Percentiles rank a stretch among this genome's conserved stretches.
Evolutionary conservation across 2,888 invertebrate species (phyloP).

Genomic region (Drosophila merina): DNA sequence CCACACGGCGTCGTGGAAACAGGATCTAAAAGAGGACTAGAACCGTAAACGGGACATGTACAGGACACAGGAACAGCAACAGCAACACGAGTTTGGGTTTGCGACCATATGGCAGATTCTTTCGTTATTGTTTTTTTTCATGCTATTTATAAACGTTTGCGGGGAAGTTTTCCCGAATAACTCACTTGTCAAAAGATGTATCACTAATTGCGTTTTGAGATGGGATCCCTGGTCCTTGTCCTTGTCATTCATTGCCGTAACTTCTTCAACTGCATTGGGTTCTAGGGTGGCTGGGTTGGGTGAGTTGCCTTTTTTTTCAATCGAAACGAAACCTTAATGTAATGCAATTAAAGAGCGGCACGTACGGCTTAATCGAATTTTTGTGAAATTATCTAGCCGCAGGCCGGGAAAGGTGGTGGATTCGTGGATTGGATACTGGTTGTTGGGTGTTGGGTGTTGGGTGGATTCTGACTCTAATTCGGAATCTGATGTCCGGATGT

Average conservation of each 20-base stretch:
- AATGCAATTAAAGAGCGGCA: conserved; percentile 63
- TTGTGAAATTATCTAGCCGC: conserved; percentile 60
- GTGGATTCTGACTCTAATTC: neutral
- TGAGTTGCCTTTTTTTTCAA: neutral
- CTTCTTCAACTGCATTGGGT: conserved; percentile 12
- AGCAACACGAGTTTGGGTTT: conserved; percentile 53
- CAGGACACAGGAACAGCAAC: conserved; percentile 54
- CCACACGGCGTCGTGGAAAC: conserved; percentile 13
- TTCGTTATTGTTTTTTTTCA: conserved; percentile 27
- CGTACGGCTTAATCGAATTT: conserved; percentile 69
- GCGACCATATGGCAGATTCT: conserved; percentile 65
- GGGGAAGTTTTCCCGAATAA: conserved; percentile 20
- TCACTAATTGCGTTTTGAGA: conserved; percentile 60
- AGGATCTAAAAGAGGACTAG: conserved; percentile 2
- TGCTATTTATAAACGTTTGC: conserved; percentile 44
- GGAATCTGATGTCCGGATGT: conserved; percentile 9
- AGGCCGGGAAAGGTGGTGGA: conserved; percentile 23
- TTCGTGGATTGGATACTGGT: conserved; percentile 5
- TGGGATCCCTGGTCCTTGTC: conserved; percentile 8
- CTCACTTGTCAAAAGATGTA: conserved; percentile 48
- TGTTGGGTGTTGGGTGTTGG: neutral
- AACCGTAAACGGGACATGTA: conserved; percentile 19
- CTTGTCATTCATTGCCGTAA: conserved; percentile 17
- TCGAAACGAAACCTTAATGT: conserved; percentile 52
- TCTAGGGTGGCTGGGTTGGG: conserved; percentile 3